Evolutionary conservation across 1,140 invertebrate species (phyloP).

Genomic region (Papilio dardanus): DNA sequence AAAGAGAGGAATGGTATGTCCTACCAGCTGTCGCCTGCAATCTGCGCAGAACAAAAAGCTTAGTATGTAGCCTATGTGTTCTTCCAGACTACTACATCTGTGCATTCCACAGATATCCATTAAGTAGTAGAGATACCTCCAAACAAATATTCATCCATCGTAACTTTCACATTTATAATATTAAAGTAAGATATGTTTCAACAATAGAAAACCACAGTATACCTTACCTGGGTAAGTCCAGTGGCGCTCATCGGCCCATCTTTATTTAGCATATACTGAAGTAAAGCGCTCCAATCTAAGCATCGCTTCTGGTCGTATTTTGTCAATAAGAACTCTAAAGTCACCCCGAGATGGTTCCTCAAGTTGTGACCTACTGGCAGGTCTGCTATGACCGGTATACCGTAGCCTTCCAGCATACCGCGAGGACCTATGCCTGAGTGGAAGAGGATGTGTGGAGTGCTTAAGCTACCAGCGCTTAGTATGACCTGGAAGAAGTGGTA

Average conservation of each 20-base stretch:
- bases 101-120: too few relatives aligned
- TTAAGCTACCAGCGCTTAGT: slow-evolving; percentile 84
- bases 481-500: slow-evolving; percentile 82
- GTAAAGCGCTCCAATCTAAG: slow-evolving; percentile 82
- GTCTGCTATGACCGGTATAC: slow-evolving; percentile 84
- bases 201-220: not conserved
- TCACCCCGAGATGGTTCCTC: slow-evolving; percentile 86
- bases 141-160: too few relatives aligned
- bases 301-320: slow-evolving; percentile 80
- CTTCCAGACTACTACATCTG: too few relatives aligned
- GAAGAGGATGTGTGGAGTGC: slow-evolving; percentile 85
- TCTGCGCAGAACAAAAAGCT: too few relatives aligned
- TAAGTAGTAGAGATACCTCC: too few relatives aligned
- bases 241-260: slow-evolving; percentile 84
- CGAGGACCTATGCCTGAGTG: slow-evolving; percentile 87
- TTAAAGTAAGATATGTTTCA: not conserved
- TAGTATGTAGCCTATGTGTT: too few relatives aligned
- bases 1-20: not conserved
- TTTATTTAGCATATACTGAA: slow-evolving; percentile 83
- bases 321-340: slow-evolving; percentile 70
- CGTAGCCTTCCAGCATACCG: slow-evolving; percentile 81
- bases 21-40: too few relatives aligned
- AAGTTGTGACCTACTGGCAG: slow-evolving; percentile 88
- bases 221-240: slow-evolving; percentile 79
- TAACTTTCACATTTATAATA: too few relatives aligned